These are phyloP conservation scores for Dromaius novaehollandiae DNA, from an alignment of 2,113 vertebrate genomes.

Conservation along the genomic window DNA sequence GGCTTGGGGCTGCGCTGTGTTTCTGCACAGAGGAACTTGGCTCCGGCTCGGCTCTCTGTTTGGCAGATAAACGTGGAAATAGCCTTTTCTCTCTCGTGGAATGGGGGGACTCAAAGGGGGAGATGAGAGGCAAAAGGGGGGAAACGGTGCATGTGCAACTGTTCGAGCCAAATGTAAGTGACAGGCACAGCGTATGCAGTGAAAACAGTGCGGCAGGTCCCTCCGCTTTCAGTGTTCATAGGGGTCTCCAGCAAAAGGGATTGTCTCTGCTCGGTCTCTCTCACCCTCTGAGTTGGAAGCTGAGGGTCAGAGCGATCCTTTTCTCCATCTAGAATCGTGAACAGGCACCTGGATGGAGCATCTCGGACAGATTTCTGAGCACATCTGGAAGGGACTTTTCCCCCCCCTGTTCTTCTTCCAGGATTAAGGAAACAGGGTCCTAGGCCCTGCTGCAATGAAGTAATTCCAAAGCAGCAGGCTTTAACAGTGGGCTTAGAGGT, in stretches of 20 bases:
- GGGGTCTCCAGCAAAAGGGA: neutral
- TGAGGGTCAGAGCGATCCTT: neutral
- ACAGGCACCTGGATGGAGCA: neutral
- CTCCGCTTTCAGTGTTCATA: neutral
- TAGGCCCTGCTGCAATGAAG: neutral
- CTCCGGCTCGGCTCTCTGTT: neutral
- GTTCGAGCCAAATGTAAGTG: accelerated
- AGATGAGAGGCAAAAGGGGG: neutral
- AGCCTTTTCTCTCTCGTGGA: neutral
- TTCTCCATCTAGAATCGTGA: neutral
- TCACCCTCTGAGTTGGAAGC: neutral
- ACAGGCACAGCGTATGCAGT: accelerated
- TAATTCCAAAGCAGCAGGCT: neutral
- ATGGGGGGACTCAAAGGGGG: neutral
- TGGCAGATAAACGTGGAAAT: neutral
- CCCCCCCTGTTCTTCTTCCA: accelerated
- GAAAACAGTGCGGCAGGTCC: neutral
- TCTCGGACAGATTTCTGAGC: accelerated
- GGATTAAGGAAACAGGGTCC: neutral
- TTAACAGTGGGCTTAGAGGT: accelerated
- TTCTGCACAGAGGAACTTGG: neutral
- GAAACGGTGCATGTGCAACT: neutral
- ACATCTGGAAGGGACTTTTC: neutral
- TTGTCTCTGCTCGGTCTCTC: neutral
- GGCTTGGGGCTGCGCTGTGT: neutral